Conservation (phyloP, 2,888 invertebrate species). For the Spodoptera picta region DNA sequence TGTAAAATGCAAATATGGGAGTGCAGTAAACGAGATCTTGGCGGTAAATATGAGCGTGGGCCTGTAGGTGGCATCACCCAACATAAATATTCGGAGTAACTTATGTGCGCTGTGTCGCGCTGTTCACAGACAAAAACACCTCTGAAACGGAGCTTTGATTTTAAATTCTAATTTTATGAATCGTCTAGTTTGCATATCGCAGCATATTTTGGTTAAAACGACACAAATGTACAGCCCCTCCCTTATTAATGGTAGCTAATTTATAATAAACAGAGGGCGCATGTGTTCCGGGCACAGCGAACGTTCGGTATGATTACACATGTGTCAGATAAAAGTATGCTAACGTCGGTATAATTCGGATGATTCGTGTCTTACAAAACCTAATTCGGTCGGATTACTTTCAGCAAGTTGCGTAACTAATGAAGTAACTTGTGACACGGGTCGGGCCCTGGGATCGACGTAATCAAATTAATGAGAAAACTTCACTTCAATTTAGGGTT, state of each 20-base stretch:
- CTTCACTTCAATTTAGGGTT: slow-evolving; percentile 87
- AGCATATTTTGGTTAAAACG: slow-evolving; percentile 67
- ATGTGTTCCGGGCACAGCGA: slow-evolving; percentile 8
- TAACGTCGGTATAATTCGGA: slow-evolving; percentile 72
- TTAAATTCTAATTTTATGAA: slow-evolving; percentile 87
- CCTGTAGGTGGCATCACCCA: slow-evolving; percentile 76
- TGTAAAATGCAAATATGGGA: slow-evolving; percentile 74
- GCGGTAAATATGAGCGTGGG: slow-evolving; percentile 76
- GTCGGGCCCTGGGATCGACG: slow-evolving; percentile 86
- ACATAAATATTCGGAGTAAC: slow-evolving; percentile 81
- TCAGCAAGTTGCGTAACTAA: slow-evolving; percentile 87
- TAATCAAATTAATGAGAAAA: slow-evolving; percentile 89
- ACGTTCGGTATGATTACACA: slow-evolving; percentile 15
- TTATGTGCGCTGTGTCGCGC: slow-evolving; percentile 76
- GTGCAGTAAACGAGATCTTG: slow-evolving; percentile 75
- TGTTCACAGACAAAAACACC: slow-evolving; percentile 79
- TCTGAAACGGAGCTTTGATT: slow-evolving; percentile 82
- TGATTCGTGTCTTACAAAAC: slow-evolving; percentile 84
- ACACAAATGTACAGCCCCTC: slow-evolving; percentile 36
- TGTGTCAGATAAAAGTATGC: slow-evolving; percentile 27
- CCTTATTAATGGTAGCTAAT: slow-evolving; percentile 49
- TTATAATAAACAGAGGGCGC: slow-evolving; percentile 44
- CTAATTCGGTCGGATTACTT: slow-evolving; percentile 85
- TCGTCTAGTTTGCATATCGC: slow-evolving; percentile 81
- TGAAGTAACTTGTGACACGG: slow-evolving; percentile 89